phyloP scores from a whole-genome alignment of 2,113 vertebrate genomes.

The Galemys pyrenaicus region DNA sequence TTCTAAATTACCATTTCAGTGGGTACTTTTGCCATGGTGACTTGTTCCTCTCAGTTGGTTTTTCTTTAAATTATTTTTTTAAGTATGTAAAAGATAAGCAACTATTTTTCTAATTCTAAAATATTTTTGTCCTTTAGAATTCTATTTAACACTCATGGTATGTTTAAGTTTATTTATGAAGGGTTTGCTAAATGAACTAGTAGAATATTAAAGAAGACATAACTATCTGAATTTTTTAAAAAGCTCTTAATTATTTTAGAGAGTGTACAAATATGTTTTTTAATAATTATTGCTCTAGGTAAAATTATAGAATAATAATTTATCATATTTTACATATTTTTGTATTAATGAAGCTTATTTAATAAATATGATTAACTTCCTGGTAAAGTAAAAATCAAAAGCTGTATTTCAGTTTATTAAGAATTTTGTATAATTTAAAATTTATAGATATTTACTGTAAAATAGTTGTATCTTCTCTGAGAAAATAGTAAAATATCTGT shows the following conservation, averaged over 20 bases:
- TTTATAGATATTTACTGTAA: constrained; percentile 17
- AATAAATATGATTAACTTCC: neutral
- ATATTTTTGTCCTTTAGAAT: constrained; percentile 56
- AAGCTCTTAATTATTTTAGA: neutral
- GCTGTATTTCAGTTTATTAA: constrained; percentile 4
- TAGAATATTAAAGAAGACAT: constrained; percentile 28
- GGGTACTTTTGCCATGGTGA: constrained; percentile 6
- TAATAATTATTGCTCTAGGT: neutral
- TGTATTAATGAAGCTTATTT: constrained; percentile 33
- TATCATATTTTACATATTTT: constrained; percentile 33
- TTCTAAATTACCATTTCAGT: constrained; percentile 37
- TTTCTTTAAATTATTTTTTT: constrained; percentile 21
- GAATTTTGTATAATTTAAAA: neutral
- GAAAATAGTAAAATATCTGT: neutral
- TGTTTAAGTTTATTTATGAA: constrained; percentile 30
- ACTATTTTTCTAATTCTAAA: constrained; percentile 21
- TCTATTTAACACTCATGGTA: neutral
- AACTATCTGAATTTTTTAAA: constrained; percentile 18
- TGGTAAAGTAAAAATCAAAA: constrained; percentile 56
- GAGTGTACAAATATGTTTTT: neutral
- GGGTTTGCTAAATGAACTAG: constrained; percentile 41
- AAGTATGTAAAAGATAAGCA: neutral
- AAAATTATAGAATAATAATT: constrained; percentile 24
- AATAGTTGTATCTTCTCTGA: constrained; percentile 45
- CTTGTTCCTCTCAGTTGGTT: constrained; percentile 9